Evolutionary conservation across 2,113 vertebrate genomes (phyloP), one percentile per base, ranked within the genome.

Genomic region (Psophia crepitans): DNA sequence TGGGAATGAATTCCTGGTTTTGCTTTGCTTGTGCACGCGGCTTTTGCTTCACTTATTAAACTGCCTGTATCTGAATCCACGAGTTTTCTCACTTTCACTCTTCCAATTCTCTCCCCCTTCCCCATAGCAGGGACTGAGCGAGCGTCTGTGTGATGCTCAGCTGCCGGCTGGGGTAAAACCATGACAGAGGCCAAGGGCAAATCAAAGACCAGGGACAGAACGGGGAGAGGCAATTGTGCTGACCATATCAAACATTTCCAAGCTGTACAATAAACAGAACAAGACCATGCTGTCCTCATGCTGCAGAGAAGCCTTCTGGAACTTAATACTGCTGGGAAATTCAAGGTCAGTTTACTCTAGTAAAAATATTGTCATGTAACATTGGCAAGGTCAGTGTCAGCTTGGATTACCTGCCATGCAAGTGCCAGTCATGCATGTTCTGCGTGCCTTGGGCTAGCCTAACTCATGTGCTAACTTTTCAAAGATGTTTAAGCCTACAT

Each of bases 351-450:
- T 64, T 88, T 91, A 88, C 32, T 63, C 63, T n/a, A 61, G 37
- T 48, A 68, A 84, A 77, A 86, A 75, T 81, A 80, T 68, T 81
- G 64, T 56, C 82, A 27, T 51, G 46, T 68, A 68, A 78, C 43
- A 24, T 53, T 90, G 87, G 89, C 93, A 95, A 96, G 91, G 91
- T 96, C 96, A 86, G 57, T 96, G 89, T 94, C 96, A 96, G 76
- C 68, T 97, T 94, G 48, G 79, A 95, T 96, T 89, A 84, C 96
- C 95, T 96, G 91, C 87, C 87, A 75, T 65, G 46, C 43, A 78
- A 94, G 68, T 87, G 85, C 68, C 90, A 96, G 71, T 88, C 89
- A 94, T 89, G 91, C 91, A 84, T 94, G 82, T 56, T 81, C 57
- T 68, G 33, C 43, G 88, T 93, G 87, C 96, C 87, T 71, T 93